Evolutionary conservation across 2,888 invertebrate genomes (phyloP).

Genomic region (Synergus gifuensis): DNA sequence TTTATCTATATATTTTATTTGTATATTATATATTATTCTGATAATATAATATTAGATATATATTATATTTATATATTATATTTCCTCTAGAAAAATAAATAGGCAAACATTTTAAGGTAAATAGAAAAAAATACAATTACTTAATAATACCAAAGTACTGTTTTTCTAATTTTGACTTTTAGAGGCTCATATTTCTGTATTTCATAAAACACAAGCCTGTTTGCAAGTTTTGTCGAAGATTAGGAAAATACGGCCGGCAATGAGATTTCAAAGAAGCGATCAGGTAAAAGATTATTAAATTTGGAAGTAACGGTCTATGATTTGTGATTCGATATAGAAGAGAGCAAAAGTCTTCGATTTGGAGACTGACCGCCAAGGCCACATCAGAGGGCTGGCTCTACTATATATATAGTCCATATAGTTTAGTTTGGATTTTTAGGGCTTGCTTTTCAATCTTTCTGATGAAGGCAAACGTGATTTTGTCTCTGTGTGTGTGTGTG

Average conservation of each 20-base stretch:
- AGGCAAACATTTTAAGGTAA: too few relatives aligned
- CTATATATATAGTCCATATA: neutral
- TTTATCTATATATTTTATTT: too few relatives aligned
- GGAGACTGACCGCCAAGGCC: slow-evolving; percentile 67
- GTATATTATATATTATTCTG: too few relatives aligned
- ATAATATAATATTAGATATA: too few relatives aligned
- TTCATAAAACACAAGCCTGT: neutral
- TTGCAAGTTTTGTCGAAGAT: slow-evolving; percentile 4
- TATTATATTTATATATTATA: too few relatives aligned
- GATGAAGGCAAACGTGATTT: slow-evolving; percentile 26
- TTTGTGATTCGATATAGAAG: slow-evolving; percentile 59
- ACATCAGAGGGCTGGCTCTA: slow-evolving; percentile 56
- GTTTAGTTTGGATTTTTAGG: slow-evolving; percentile 31
- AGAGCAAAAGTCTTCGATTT: slow-evolving; percentile 61
- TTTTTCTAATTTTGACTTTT: slow-evolving; percentile 5
- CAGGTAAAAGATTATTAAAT: slow-evolving; percentile 44
- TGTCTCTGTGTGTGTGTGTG: neutral
- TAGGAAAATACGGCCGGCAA: slow-evolving; percentile 16
- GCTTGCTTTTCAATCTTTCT: slow-evolving; percentile 1
- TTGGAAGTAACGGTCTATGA: slow-evolving; percentile 56
- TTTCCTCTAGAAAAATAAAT: too few relatives aligned
- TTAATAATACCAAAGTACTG: neutral
- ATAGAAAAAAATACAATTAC: too few relatives aligned
- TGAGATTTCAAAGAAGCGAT: slow-evolving; percentile 34
- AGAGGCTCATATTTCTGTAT: neutral